These are phyloP conservation scores for Pristionchus maxplancki DNA, from an alignment of 2,888 invertebrate genomes.

Conservation along the genomic window DNA sequence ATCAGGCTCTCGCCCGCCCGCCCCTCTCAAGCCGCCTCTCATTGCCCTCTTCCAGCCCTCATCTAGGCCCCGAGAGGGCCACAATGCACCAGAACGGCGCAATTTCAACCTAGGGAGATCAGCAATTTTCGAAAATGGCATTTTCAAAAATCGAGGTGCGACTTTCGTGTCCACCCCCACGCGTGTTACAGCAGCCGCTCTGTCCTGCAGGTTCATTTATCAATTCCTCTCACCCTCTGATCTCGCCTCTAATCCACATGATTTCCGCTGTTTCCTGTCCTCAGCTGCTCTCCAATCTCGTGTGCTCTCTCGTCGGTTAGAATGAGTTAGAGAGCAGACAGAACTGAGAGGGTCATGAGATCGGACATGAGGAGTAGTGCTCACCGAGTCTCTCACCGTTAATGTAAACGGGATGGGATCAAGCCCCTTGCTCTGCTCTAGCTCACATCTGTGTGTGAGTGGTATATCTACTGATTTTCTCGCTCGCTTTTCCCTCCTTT, in stretches of 20 bases:
- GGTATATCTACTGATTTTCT: slow-evolving; percentile 29
- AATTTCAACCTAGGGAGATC: background rate
- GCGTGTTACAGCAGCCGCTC: background rate
- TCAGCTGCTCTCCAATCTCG: background rate
- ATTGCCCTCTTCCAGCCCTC: slow-evolving; percentile 32
- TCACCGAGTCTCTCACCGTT: background rate
- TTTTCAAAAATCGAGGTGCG: background rate
- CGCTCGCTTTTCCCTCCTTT: background rate
- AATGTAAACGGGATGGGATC: slow-evolving; percentile 43
- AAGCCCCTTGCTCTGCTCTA: background rate
- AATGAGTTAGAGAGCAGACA: too few species aligned
- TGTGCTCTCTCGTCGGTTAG: background rate
- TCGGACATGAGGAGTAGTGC: background rate
- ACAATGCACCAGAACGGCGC: background rate
- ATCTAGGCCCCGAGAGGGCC: background rate
- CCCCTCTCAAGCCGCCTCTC: background rate
- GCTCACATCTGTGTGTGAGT: slow-evolving; percentile 27
- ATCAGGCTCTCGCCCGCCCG: background rate
- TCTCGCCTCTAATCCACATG: slow-evolving; percentile 30
- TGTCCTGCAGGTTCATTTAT: slow-evolving; percentile 7
- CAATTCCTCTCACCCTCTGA: background rate
- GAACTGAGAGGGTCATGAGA: too few species aligned
- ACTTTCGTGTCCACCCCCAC: background rate
- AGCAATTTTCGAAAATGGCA: background rate
- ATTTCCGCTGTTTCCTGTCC: background rate